phyloP scores from a whole-genome alignment of 2,888 invertebrate species.

The Mechanitis mazaeus region DNA sequence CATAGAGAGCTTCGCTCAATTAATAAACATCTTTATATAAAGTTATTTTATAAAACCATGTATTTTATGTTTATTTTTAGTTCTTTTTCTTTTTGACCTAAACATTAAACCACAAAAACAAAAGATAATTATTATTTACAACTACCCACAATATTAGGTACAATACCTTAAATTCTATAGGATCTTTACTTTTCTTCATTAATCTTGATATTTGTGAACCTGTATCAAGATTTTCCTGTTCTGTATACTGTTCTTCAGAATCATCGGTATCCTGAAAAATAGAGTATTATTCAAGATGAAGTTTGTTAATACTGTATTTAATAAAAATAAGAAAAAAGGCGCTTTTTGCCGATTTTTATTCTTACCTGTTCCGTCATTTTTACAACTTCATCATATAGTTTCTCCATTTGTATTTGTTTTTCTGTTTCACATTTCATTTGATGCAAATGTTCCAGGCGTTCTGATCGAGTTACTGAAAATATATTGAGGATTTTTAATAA shows the following conservation, averaged over 20 bases:
- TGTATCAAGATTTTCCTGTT: conserved; percentile 38
- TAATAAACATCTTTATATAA: too few species aligned
- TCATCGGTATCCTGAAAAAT: conserved; percentile 52
- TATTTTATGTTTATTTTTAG: too few species aligned
- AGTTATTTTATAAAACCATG: too few species aligned
- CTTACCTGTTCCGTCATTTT: conserved; percentile 58
- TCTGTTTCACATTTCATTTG: conserved; percentile 65
- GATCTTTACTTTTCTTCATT: conserved; percentile 65
- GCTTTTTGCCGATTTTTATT: neutral
- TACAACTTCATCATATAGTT: conserved; percentile 69
- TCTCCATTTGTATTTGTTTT: conserved; percentile 62
- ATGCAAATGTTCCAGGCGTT: conserved; percentile 57
- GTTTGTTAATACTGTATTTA: too few species aligned
- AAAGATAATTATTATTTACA: too few species aligned
- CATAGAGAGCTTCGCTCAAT: too few species aligned
- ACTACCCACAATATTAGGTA: conserved; percentile 9
- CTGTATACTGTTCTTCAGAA: conserved; percentile 34
- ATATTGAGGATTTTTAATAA: too few species aligned
- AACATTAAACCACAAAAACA: conserved; percentile 15
- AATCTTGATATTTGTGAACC: conserved; percentile 59
- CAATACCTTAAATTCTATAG: conserved; percentile 61
- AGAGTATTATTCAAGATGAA: neutral
- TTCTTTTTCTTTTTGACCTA: too few species aligned
- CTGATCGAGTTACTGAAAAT: conserved; percentile 62
- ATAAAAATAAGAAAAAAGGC: neutral